Evolutionary conservation across 2,888 invertebrate species (phyloP).

Genomic region (Tupiocoris notatus): DNA sequence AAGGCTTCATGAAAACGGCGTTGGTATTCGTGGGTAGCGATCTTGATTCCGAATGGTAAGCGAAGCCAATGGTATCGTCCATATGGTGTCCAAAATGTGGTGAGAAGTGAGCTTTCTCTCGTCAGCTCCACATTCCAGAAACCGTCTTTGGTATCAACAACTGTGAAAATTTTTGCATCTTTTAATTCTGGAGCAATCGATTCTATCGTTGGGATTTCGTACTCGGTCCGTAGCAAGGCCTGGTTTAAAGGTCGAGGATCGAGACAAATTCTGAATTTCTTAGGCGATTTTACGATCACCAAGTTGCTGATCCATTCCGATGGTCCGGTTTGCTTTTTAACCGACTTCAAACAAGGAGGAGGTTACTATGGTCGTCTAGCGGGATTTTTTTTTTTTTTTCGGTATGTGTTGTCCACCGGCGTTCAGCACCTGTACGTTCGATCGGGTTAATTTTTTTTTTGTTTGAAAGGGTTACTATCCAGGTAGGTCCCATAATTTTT

Average conservation of each 20-base stretch:
- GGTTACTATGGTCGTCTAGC: too few species aligned
- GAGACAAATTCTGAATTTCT: conserved; percentile 1
- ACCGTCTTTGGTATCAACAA: conserved; percentile 48
- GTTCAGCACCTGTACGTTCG: too few species aligned
- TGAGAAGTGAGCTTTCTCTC: conserved; percentile 44
- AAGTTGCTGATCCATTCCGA: conserved; percentile 4
- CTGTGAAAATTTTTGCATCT: conserved; percentile 19
- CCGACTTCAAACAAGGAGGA: too few species aligned
- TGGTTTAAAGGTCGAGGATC: conserved; percentile 19
- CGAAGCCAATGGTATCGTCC: conserved; percentile 49
- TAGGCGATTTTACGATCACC: conserved; percentile 21
- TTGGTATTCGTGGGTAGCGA: not conserved
- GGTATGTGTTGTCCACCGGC: too few species aligned
- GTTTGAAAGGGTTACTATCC: too few species aligned
- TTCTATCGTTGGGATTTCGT: conserved; percentile 14
- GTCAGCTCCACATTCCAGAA: conserved; percentile 49
- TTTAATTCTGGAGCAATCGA: conserved; percentile 8
- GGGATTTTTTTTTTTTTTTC: too few species aligned
- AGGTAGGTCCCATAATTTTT: too few species aligned
- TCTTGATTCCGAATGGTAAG: conserved; percentile 48
- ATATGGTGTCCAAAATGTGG: conserved; percentile 49
- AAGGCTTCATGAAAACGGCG: not conserved
- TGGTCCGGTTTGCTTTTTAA: too few species aligned
- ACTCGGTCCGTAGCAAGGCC: conserved; percentile 3
- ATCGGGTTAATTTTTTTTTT: too few species aligned